Evolutionary conservation across 2,797 vertebrate species (phyloP).

Genomic region (Zalophus californianus): DNA sequence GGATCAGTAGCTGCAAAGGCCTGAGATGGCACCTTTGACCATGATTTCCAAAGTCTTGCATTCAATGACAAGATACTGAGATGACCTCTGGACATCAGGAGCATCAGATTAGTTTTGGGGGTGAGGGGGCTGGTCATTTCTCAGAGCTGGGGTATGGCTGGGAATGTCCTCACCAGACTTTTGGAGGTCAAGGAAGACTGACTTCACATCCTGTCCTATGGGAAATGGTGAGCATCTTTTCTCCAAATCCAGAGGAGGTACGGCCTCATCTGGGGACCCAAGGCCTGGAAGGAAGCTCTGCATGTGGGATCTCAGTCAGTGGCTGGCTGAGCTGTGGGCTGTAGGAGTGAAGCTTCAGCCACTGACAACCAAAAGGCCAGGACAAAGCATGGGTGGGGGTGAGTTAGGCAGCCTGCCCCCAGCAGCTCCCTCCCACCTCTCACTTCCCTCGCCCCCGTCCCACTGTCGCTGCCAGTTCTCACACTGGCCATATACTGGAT

Average conservation of each 20-base stretch:
- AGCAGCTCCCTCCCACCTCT: background rate
- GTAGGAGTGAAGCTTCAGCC: background rate
- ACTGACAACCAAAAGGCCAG: background rate
- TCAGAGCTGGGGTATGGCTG: background rate
- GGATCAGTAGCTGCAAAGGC: accelerated
- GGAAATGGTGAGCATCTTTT: background rate
- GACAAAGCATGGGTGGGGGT: background rate
- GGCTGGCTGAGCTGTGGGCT: accelerated
- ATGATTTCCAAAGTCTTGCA: background rate
- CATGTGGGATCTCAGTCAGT: too few relatives aligned
- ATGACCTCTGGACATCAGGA: background rate
- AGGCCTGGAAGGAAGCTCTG: background rate
- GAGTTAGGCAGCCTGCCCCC: too few relatives aligned
- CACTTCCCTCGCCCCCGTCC: background rate
- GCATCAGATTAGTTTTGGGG: background rate
- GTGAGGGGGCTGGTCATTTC: background rate
- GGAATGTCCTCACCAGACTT: background rate
- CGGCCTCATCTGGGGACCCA: accelerated
- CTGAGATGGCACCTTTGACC: background rate
- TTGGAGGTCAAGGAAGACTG: background rate
- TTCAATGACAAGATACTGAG: background rate
- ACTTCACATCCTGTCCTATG: background rate
- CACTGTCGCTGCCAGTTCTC: background rate
- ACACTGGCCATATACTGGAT: background rate
- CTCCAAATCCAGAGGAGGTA: background rate